phyloP scores from a whole-genome alignment of 2,888 invertebrate genomes.

The Sycophila texana region DNA sequence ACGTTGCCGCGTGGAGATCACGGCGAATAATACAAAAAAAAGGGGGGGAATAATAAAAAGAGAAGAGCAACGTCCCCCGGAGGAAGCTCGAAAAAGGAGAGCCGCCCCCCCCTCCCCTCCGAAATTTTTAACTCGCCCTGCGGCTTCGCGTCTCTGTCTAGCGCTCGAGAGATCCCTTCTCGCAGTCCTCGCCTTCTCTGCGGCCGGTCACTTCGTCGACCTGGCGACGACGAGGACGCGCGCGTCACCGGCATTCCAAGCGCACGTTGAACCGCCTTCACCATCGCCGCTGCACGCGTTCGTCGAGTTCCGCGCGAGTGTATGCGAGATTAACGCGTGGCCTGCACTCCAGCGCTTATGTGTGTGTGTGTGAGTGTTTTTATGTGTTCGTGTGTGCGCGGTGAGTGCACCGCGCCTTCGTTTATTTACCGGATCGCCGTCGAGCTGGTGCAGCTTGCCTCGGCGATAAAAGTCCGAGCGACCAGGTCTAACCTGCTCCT shows the following conservation, averaged over 20 bases:
- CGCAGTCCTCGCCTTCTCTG: not conserved
- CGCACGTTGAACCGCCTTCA: conserved; percentile 69
- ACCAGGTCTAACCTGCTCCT: too few relatives aligned
- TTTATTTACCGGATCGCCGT: too few relatives aligned
- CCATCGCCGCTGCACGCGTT: conserved; percentile 56
- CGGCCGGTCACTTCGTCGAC: conserved; percentile 63
- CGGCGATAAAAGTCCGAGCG: conserved; percentile 44
- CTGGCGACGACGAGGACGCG: conserved; percentile 52
- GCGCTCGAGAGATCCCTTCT: not conserved
- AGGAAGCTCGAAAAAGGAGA: not conserved
- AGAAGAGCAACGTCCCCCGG: not conserved
- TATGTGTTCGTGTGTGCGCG: not conserved
- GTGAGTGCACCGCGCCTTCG: too few relatives aligned
- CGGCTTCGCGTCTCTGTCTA: conserved; percentile 7
- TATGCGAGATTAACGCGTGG: not conserved
- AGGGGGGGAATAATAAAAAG: too few relatives aligned
- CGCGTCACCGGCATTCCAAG: conserved; percentile 66
- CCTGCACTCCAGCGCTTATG: not conserved
- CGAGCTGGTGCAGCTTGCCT: too few relatives aligned
- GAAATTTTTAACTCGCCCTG: conserved; percentile 5
- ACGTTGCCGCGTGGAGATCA: too few relatives aligned
- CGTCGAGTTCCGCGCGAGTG: not conserved
- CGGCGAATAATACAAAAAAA: too few relatives aligned
- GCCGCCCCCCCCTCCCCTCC: not conserved
- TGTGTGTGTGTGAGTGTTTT: not conserved